Conservation (phyloP, 2,888 invertebrate genomes). For the Ectobius pallidus region DNA sequence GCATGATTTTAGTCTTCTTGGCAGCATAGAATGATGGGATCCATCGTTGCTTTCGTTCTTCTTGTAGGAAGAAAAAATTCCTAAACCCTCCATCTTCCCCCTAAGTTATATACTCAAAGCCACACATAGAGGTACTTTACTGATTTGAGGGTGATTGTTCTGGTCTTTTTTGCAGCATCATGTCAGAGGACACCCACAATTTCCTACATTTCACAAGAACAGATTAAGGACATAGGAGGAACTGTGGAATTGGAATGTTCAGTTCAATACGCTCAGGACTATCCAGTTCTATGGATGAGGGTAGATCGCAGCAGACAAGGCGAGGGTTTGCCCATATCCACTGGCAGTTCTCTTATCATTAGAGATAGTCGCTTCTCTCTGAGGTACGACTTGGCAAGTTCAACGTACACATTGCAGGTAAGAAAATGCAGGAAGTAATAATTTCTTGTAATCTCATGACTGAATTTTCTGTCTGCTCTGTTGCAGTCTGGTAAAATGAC, state of each 20-base stretch:
- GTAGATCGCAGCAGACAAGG: slow-evolving; percentile 62
- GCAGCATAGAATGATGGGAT: too few relatives aligned
- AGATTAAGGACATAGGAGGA: slow-evolving; percentile 90
- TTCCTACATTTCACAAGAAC: slow-evolving; percentile 89
- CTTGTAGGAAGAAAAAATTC: too few relatives aligned
- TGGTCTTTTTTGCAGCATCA: slow-evolving; percentile 29
- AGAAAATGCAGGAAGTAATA: too few relatives aligned
- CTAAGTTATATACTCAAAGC: too few relatives aligned
- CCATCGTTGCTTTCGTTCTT: too few relatives aligned
- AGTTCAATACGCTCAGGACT: slow-evolving; percentile 87
- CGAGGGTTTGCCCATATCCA: slow-evolving; percentile 81
- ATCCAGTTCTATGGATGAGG: slow-evolving; percentile 85
- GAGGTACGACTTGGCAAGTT: slow-evolving; percentile 77
- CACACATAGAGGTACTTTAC: too few relatives aligned
- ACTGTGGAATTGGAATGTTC: slow-evolving; percentile 88
- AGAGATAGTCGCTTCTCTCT: slow-evolving; percentile 85
- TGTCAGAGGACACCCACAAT: slow-evolving; percentile 83
- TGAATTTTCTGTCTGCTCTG: too few relatives aligned
- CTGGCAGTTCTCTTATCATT: slow-evolving; percentile 82
- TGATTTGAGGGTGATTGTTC: too few relatives aligned
- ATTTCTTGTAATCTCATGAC: too few relatives aligned
- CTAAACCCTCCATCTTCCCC: too few relatives aligned
- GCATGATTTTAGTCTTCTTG: too few relatives aligned
- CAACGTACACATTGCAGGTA: slow-evolving; percentile 79
- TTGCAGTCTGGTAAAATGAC: too few relatives aligned